phyloP scores from a whole-genome alignment of 2,113 vertebrate genomes.

The Trochalopteron elliotii region DNA sequence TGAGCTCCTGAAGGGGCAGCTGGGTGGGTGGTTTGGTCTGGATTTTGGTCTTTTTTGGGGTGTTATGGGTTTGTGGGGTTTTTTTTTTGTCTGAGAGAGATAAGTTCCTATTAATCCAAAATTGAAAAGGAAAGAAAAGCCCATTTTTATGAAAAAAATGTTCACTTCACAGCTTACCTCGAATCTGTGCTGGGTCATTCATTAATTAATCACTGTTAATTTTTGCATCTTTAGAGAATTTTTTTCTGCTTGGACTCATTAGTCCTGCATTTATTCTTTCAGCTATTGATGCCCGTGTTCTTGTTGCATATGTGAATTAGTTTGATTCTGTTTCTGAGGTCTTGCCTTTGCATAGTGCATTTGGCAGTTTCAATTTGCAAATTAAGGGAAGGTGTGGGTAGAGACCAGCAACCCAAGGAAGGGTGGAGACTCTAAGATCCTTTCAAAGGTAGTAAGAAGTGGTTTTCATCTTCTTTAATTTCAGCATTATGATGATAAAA shows the following conservation, averaged over 20 bases:
- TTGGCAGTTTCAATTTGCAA: neutral
- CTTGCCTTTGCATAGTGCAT: neutral
- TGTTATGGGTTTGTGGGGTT: rapidly evolving
- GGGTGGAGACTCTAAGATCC: neutral
- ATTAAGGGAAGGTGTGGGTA: neutral
- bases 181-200: neutral
- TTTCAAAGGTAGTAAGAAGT: neutral
- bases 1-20: neutral
- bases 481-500: neutral
- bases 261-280: neutral
- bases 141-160: neutral
- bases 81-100: neutral
- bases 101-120: neutral
- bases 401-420: neutral
- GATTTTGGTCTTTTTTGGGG: neutral
- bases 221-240: neutral
- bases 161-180: neutral
- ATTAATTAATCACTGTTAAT: neutral
- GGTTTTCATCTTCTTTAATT: neutral
- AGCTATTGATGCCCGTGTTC: neutral
- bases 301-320: neutral
- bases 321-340: neutral
- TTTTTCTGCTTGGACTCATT: neutral
- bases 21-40: neutral
- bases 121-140: neutral